These are phyloP conservation scores for Tetraneura akinire DNA, from an alignment of 1,140 invertebrate species.

Conservation along the genomic window DNA sequence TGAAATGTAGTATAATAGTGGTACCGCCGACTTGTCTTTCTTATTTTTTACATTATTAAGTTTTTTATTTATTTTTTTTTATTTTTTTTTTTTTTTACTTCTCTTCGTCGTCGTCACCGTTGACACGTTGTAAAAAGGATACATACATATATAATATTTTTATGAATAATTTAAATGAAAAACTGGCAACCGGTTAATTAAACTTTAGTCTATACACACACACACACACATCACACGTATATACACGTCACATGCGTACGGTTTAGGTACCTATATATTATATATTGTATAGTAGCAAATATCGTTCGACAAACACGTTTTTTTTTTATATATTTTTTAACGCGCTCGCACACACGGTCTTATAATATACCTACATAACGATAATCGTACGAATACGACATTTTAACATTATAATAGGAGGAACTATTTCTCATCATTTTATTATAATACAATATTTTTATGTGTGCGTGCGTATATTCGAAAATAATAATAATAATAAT, in stretches of 20 bases:
- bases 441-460: too few species aligned
- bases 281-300: slow-evolving; percentile 28
- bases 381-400: not conserved
- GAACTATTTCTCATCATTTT: slow-evolving; percentile 19
- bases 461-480: too few species aligned
- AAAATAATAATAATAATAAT: too few species aligned
- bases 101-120: not conserved
- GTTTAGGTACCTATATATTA: too few species aligned
- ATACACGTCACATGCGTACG: too few species aligned
- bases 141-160: not conserved
- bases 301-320: slow-evolving; percentile 36
- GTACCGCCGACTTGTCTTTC: slow-evolving; percentile 14
- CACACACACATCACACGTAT: too few species aligned
- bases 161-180: slow-evolving; percentile 31
- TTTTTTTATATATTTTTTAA: too few species aligned
- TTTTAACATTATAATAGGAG: slow-evolving; percentile 28
- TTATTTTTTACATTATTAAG: not conserved
- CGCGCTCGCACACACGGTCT: not conserved
- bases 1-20: slow-evolving; percentile 23
- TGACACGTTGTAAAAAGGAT: slow-evolving; percentile 36
- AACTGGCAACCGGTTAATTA: slow-evolving; percentile 32
- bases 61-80: not conserved
- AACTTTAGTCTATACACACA: not conserved
- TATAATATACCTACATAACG: not conserved
- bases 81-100: not conserved